These are phyloP conservation scores for Arenaria interpres DNA, from an alignment of 2,113 vertebrate genomes.

Conservation along the genomic window DNA sequence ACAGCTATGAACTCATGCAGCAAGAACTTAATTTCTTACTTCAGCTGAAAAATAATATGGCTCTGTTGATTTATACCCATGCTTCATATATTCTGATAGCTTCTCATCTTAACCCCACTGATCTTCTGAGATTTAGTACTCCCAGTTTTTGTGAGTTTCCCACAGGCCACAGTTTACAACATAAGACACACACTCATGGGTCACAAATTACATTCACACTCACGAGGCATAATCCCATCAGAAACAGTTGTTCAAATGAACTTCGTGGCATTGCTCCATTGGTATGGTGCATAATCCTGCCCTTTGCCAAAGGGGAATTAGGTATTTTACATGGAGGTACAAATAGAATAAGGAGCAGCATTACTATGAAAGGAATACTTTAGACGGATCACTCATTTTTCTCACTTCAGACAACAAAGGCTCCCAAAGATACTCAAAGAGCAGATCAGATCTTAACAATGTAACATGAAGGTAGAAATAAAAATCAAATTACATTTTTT, in stretches of 20 bases:
- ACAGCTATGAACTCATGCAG: background rate
- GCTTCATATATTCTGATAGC: background rate
- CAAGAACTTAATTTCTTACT: background rate
- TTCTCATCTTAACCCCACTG: background rate
- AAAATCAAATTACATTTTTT: background rate
- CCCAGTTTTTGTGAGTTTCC: background rate
- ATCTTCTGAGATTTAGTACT: background rate
- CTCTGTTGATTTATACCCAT: background rate
- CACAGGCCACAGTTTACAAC: background rate
- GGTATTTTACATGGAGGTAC: background rate
- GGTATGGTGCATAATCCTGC: background rate
- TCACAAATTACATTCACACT: background rate
- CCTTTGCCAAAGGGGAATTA: background rate
- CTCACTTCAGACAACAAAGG: background rate
- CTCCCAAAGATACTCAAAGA: background rate
- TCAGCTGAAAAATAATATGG: background rate
- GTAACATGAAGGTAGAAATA: background rate
- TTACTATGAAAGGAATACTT: background rate
- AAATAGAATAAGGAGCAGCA: background rate
- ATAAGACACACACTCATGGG: background rate
- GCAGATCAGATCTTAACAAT: background rate
- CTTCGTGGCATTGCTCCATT: background rate
- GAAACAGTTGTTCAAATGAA: background rate
- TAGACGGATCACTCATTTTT: background rate
- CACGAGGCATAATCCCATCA: background rate